phyloP scores from a whole-genome alignment of 2,113 vertebrate species.

The Neotoma lepida region DNA sequence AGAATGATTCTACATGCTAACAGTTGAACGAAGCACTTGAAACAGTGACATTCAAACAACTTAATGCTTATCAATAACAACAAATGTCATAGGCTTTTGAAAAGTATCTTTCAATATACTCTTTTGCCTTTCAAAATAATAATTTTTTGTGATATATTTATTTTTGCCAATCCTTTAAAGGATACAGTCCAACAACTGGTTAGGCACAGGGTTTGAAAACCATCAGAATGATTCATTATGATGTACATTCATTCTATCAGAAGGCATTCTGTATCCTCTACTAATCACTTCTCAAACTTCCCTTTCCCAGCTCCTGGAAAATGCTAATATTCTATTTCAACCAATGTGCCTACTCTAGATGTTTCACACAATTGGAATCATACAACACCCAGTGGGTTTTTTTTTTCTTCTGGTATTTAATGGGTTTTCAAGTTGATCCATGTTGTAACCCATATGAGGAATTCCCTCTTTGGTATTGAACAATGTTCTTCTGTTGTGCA shows the following conservation, averaged over 20 bases:
- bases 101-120: background rate
- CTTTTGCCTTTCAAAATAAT: background rate
- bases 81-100: background rate
- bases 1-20: background rate
- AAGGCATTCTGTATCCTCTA: background rate
- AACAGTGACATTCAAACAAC: background rate
- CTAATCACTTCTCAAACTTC: background rate
- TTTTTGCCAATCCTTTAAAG: background rate
- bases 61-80: background rate
- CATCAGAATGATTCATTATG: background rate
- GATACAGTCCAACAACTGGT: too few relatives aligned
- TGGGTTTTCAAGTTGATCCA: background rate
- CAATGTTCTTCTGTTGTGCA: background rate
- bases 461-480: background rate
- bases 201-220: background rate
- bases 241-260: background rate
- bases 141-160: background rate
- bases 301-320: background rate
- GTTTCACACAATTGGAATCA: background rate
- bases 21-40: background rate
- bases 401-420: background rate
- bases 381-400: background rate
- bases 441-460: background rate
- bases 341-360: background rate
- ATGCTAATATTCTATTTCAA: too few relatives aligned